Conservation (phyloP, 2,797 vertebrate species). For the Catostomus latipinnis region DNA sequence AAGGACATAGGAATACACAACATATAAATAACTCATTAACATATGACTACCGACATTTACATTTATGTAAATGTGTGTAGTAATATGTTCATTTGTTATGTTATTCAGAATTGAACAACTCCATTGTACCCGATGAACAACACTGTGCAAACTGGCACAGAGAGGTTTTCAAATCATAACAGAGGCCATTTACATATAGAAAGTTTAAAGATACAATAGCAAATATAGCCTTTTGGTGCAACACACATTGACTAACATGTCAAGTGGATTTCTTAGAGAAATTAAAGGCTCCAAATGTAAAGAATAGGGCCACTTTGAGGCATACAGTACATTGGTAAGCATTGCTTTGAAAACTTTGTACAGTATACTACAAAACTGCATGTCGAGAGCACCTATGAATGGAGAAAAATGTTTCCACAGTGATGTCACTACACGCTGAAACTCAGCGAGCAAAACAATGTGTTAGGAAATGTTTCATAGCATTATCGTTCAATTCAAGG, state of each 20-base stretch:
- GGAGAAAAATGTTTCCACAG: background rate
- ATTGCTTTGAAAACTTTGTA: background rate
- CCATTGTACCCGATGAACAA: too few relatives aligned
- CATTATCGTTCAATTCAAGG: constrained; percentile 23
- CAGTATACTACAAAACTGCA: background rate
- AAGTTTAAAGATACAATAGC: too few relatives aligned
- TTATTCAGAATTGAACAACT: too few relatives aligned
- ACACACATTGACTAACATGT: background rate
- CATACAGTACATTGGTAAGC: background rate
- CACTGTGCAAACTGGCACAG: too few relatives aligned
- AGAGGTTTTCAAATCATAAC: too few relatives aligned
- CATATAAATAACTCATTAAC: too few relatives aligned
- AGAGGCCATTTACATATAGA: too few relatives aligned
- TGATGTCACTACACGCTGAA: constrained; percentile 47
- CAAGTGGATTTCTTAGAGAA: background rate
- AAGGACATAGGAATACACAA: too few relatives aligned
- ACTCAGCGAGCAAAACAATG: constrained; percentile 27
- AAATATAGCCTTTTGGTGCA: too few relatives aligned
- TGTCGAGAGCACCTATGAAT: background rate
- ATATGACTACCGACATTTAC: too few relatives aligned
- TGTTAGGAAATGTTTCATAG: constrained; percentile 24
- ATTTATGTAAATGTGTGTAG: too few relatives aligned
- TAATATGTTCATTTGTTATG: too few relatives aligned
- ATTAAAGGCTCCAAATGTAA: background rate
- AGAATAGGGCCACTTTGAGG: background rate